Evolutionary conservation across 2,797 vertebrate species (phyloP), one percentile per base, ranked within the genome.

Genomic region (Bufotes viridis): DNA sequence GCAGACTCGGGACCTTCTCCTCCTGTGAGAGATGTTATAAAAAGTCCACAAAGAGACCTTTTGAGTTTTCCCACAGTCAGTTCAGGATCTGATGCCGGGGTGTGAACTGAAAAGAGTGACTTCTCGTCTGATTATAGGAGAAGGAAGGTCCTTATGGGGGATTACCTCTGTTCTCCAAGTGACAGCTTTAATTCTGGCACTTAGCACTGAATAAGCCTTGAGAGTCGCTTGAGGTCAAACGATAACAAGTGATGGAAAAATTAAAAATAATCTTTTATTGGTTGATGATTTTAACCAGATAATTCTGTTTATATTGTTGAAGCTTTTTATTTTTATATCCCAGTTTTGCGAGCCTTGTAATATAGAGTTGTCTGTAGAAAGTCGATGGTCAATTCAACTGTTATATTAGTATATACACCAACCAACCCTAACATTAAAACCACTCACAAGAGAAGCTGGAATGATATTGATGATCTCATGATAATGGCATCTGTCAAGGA

Each of bases 81-180:
- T n/a, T 57, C 82, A 69, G 82, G 79, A 69, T 85, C 69, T 85
- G 55, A 34, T 70, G 60, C 9, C 26, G 61, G 29, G 67, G 84
- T 72, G 84, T 89, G 61, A 82, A 87, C 17, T 89, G 85, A 87
- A 72, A 81, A 79, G 81, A 82, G 5, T 78, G 53, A 58, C 84
- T 83, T 84, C 65, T 76, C 65, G 22, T 9, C 63, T 87, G 88
- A 89, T 89, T 89, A 87, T 65, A 12, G 72, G 76, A 76, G 85
- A 78, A 72, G 85, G 88, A 67, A 84, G 82, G 80, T 80, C 83
- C 88, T 89, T 89, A 26, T 70, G 74, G 49, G 17, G 88, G 88
- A 89, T 89, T 89, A 89, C 80, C 80, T 79, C 22, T 72, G 60
- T 72, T 70, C 84, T 87, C 20, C 58, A 82, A 83, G 34, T 69